A percentile compares a stretch with the other conserved stretches of the same genome.
Conservation (phyloP, 2,797 vertebrate species). For the Pangasius djambal region DNA sequence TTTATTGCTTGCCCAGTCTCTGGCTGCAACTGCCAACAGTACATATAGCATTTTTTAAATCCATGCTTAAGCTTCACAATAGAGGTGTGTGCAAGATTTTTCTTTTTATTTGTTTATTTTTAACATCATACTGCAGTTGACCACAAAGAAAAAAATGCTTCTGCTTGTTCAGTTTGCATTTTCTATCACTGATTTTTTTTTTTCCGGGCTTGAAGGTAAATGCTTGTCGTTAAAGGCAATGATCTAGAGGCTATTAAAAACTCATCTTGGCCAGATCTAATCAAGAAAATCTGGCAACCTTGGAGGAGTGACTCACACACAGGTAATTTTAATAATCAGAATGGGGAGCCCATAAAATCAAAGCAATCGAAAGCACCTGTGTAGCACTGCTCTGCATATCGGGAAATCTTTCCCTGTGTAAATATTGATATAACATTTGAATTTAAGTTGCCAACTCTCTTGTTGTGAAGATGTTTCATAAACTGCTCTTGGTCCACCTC, state of each 20-base stretch:
- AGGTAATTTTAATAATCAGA: slow-evolving; percentile 1
- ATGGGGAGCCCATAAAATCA: not conserved
- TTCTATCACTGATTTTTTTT: not conserved
- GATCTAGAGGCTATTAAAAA: not conserved
- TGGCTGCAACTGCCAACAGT: not conserved
- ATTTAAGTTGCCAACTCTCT: not conserved
- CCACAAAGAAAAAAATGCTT: not conserved
- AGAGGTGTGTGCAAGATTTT: not conserved
- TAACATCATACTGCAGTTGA: not conserved
- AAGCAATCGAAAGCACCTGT: not conserved
- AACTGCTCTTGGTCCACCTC: not conserved
- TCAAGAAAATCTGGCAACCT: not conserved
- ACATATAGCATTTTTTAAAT: not conserved
- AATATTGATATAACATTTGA: not conserved
- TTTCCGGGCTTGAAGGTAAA: not conserved
- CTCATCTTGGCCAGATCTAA: not conserved
- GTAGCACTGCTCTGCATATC: not conserved
- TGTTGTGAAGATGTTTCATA: not conserved
- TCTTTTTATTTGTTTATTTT: not conserved
- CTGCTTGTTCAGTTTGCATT: not conserved
- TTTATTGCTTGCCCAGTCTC: not conserved
- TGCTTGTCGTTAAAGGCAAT: not conserved
- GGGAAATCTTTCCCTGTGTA: not conserved
- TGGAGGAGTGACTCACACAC: not conserved
- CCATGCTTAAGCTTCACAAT: not conserved